phyloP scores from a whole-genome alignment of 2,888 invertebrate genomes.

The Caradrina kadenii region DNA sequence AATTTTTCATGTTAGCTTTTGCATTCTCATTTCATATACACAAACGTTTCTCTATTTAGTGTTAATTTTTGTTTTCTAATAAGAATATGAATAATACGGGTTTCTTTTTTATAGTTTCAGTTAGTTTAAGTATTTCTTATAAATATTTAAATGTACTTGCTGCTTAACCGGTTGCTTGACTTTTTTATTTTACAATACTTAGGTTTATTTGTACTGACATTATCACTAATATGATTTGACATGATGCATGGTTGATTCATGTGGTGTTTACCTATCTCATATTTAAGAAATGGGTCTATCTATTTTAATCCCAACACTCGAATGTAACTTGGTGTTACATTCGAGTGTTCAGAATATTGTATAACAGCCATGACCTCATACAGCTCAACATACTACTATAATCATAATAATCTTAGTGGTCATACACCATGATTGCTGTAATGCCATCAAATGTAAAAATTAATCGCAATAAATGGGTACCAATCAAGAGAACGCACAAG shows the following conservation, averaged over 20 bases:
- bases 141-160: background rate
- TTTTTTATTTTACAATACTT: background rate
- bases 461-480: constrained; percentile 50
- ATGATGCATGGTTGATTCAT: constrained; percentile 19
- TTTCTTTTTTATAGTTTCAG: background rate
- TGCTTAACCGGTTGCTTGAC: background rate
- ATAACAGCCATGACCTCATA: background rate
- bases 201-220: background rate
- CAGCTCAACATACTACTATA: constrained; percentile 10
- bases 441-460: constrained; percentile 49
- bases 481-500: constrained; percentile 67
- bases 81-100: background rate
- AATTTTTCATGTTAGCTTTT: constrained; percentile 61
- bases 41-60: constrained; percentile 1
- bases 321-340: background rate
- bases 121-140: background rate
- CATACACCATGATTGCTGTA: constrained; percentile 42
- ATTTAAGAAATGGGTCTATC: background rate
- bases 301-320: background rate
- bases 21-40: constrained; percentile 62
- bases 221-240: background rate
- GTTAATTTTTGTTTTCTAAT: background rate
- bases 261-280: constrained; percentile 2
- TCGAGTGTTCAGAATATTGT: constrained; percentile 4
- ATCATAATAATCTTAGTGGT: constrained; percentile 19